These are phyloP conservation scores for Halcyon malimbica DNA, from an alignment of 2,113 vertebrate species.

Conservation along the genomic window DNA sequence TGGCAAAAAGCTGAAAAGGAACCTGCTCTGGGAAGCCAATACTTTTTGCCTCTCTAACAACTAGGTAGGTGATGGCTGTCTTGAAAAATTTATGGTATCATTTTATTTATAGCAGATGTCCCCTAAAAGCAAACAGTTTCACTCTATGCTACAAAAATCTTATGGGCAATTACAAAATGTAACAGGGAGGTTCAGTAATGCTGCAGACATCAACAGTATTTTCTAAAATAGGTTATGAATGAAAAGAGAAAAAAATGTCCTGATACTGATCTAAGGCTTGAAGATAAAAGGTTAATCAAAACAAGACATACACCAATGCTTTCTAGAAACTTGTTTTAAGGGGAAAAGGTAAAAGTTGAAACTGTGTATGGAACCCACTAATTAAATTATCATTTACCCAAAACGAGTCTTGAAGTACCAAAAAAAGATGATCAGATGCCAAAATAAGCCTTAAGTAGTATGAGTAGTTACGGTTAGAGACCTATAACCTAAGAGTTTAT, in stretches of 20 bases:
- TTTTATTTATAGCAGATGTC: constrained; percentile 80
- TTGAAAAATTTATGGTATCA: constrained; percentile 68
- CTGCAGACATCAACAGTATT: constrained; percentile 55
- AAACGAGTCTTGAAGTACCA: constrained; percentile 21
- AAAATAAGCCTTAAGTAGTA: constrained; percentile 22
- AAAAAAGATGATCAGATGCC: constrained; percentile 50
- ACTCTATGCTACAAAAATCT: constrained; percentile 67
- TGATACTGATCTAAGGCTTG: constrained; percentile 72
- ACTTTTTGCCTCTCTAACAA: constrained; percentile 34
- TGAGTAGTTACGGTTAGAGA: neutral
- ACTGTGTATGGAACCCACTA: constrained; percentile 42
- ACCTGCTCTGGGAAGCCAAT: constrained; percentile 42
- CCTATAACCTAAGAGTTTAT: neutral
- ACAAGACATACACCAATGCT: constrained; percentile 68
- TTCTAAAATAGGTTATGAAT: constrained; percentile 65
- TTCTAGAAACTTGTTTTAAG: constrained; percentile 68
- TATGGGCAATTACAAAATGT: constrained; percentile 64
- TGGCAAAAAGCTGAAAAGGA: constrained; percentile 56
- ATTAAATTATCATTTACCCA: constrained; percentile 67
- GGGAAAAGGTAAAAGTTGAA: constrained; percentile 75
- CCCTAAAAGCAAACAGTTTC: constrained; percentile 70
- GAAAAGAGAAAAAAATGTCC: constrained; percentile 7
- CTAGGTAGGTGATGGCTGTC: constrained; percentile 22
- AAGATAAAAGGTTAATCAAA: constrained; percentile 76
- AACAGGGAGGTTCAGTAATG: constrained; percentile 44